Percentiles rank a stretch among this genome's conserved stretches.
Evolutionary conservation across 2,797 vertebrate genomes (phyloP).

Genomic region (Sardinella longiceps): DNA sequence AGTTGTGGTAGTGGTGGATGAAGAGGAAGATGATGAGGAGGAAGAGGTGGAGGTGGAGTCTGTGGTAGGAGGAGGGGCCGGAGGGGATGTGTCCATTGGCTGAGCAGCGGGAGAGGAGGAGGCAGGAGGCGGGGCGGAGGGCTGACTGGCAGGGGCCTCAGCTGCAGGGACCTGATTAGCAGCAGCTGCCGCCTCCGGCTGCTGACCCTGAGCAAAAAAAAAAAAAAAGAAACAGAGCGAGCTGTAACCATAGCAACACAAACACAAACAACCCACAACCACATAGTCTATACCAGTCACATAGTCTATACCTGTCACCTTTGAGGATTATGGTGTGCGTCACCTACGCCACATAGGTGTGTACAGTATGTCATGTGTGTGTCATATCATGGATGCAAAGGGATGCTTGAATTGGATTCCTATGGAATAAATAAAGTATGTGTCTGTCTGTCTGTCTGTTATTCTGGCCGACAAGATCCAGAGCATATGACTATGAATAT

Average conservation of each 20-base stretch:
- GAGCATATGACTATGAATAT: too few relatives aligned
- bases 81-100: slow-evolving; percentile 75
- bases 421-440: too few relatives aligned
- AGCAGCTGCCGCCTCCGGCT: slow-evolving; percentile 63
- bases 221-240: slow-evolving; percentile 35
- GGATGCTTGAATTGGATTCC: too few relatives aligned
- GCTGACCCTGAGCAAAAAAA: slow-evolving; percentile 62
- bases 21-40: slow-evolving; percentile 29
- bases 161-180: slow-evolving; percentile 58
- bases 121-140: slow-evolving; percentile 68
- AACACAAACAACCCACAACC: neutral
- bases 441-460: too few relatives aligned
- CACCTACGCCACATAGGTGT: too few relatives aligned
- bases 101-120: slow-evolving; percentile 74
- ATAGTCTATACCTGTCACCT: too few relatives aligned
- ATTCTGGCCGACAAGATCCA: too few relatives aligned
- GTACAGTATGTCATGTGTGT: too few relatives aligned
- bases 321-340: too few relatives aligned
- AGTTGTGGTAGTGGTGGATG: slow-evolving; percentile 64
- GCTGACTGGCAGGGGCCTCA: slow-evolving; percentile 59
- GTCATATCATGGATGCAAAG: too few relatives aligned
- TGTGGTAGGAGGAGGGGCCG: neutral
- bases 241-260: neutral
- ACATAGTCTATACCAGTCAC: neutral
- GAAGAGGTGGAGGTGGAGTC: neutral